Percentiles rank a stretch among this genome's conserved stretches.
Conservation (phyloP, 2,888 invertebrate genomes). For the Leucoma salicis region DNA sequence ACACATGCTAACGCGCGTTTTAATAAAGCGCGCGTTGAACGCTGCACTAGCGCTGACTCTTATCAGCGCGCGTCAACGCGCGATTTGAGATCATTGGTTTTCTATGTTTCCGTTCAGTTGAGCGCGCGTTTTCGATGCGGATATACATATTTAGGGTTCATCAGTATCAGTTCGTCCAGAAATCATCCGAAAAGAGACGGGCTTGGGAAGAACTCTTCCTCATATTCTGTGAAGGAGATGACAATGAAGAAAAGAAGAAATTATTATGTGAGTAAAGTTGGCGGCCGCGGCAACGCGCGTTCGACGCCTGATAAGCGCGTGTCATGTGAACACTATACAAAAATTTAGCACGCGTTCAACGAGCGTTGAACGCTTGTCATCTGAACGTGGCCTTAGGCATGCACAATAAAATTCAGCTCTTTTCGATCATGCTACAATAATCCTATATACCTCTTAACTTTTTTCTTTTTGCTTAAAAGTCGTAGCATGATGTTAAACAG, state of each 20-base stretch:
- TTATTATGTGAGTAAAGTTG: background rate
- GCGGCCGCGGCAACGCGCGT: too few relatives aligned
- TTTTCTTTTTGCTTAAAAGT: too few relatives aligned
- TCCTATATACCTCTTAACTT: too few relatives aligned
- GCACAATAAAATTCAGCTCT: too few relatives aligned
- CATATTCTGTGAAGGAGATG: slow-evolving; percentile 27
- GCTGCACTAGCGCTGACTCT: slow-evolving; percentile 26
- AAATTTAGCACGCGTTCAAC: too few relatives aligned
- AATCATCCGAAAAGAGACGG: slow-evolving; percentile 5
- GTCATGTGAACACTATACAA: too few relatives aligned
- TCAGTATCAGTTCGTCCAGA: slow-evolving; percentile 8
- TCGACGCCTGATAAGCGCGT: too few relatives aligned
- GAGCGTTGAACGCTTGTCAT: too few relatives aligned
- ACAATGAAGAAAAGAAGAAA: slow-evolving; percentile 24
- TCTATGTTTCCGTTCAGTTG: slow-evolving; percentile 4
- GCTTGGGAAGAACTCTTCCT: slow-evolving; percentile 25
- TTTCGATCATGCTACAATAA: too few relatives aligned
- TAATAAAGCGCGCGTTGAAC: slow-evolving; percentile 23
- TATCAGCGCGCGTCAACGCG: slow-evolving; percentile 21
- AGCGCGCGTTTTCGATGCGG: slow-evolving; percentile 16
- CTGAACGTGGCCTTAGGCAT: too few relatives aligned
- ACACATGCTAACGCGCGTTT: slow-evolving; percentile 28
- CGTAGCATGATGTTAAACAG: too few relatives aligned
- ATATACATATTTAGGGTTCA: slow-evolving; percentile 12
- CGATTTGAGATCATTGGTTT: slow-evolving; percentile 10